These are phyloP conservation scores for Ctenopoma kingsleyae DNA, from an alignment of 2,797 vertebrate species.

Conservation along the genomic window DNA sequence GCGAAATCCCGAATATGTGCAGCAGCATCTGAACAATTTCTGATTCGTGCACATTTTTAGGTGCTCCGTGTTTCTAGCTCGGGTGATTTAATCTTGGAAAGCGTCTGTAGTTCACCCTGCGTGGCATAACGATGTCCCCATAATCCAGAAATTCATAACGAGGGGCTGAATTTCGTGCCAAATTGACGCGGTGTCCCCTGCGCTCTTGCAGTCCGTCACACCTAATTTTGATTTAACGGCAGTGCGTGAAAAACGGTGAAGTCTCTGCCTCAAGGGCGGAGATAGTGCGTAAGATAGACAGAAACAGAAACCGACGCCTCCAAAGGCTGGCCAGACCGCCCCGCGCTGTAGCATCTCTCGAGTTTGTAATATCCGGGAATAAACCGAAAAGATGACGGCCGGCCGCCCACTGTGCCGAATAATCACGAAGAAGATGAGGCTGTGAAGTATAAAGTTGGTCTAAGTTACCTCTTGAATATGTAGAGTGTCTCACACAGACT, in stretches of 20 bases:
- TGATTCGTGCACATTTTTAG: conserved; percentile 26
- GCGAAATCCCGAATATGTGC: conserved; percentile 29
- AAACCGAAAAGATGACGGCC: conserved; percentile 25
- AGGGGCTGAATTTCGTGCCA: conserved; percentile 27
- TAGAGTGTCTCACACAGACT: background rate
- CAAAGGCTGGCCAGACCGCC: conserved; percentile 53
- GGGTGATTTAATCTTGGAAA: conserved; percentile 55
- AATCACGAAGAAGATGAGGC: conserved; percentile 25
- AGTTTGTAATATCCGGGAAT: conserved; percentile 47
- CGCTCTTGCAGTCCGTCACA: conserved; percentile 43
- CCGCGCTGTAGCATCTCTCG: conserved; percentile 45
- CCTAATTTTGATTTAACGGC: conserved; percentile 56
- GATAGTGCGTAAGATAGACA: conserved; percentile 70
- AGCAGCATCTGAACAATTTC: conserved; percentile 29
- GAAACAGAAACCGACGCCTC: conserved; percentile 68
- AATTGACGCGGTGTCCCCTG: conserved; percentile 45
- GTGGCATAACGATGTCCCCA: conserved; percentile 56
- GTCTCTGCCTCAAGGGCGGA: conserved; percentile 75
- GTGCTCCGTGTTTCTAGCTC: conserved; percentile 31
- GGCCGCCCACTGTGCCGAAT: conserved; percentile 44
- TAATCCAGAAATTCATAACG: conserved; percentile 57
- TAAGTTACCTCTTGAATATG: conserved; percentile 17
- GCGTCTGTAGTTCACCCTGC: conserved; percentile 58
- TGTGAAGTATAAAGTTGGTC: conserved; percentile 44
- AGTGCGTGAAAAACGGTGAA: conserved; percentile 48